Evolutionary conservation across 2,888 invertebrate genomes (phyloP).

Genomic region (Aspidiotus destructor): DNA sequence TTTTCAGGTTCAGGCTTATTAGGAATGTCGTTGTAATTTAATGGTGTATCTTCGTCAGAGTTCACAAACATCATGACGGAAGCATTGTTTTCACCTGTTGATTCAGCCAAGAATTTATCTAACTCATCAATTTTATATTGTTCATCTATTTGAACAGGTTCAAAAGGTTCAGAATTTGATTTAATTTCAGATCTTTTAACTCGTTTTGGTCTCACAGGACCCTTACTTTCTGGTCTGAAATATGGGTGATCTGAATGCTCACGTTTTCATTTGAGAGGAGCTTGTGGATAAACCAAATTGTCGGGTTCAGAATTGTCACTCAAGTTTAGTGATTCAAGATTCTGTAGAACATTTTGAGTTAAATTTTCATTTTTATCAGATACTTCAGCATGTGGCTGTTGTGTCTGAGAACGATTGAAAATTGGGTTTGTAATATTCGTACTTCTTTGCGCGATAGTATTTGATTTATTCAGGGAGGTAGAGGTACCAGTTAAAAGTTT

Average conservation of each 20-base stretch:
- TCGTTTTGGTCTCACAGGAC: neutral
- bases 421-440: neutral
- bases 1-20: neutral
- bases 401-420: neutral
- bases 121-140: neutral
- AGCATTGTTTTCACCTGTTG: neutral
- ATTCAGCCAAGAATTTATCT: neutral
- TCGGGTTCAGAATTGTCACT: neutral
- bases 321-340: neutral
- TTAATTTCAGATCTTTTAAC: neutral
- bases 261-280: neutral
- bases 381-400: neutral
- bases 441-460: neutral
- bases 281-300: neutral
- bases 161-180: neutral
- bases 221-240: conserved; percentile 1
- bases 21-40: neutral
- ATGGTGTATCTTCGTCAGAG: neutral
- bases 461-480: neutral
- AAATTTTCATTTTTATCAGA: neutral
- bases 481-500: neutral
- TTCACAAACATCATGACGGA: neutral
- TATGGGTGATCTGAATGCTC: neutral
- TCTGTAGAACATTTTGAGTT: neutral
- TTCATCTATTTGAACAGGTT: neutral